phyloP scores from a whole-genome alignment of 2,113 vertebrate genomes.

The Callipepla squamata region DNA sequence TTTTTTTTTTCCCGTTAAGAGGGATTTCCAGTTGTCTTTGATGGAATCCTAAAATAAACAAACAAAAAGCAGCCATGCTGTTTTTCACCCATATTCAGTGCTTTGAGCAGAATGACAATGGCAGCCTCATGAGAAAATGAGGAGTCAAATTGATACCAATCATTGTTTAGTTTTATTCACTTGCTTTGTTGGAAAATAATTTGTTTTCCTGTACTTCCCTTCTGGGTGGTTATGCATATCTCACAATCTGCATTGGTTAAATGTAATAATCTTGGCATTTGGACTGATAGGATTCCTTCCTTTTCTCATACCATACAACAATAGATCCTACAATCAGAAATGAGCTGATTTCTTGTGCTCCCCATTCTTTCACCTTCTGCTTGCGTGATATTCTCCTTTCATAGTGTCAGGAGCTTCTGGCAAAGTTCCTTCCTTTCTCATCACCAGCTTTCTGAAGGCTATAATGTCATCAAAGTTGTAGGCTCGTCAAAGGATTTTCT shows the following conservation, averaged over 20 bases:
- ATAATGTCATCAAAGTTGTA: not conserved
- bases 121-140: not conserved
- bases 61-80: rapidly evolving
- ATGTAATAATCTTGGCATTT: not conserved
- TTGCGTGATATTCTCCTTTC: not conserved
- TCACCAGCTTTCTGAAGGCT: not conserved
- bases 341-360: not conserved
- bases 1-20: not conserved
- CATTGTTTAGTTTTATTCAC: not conserved
- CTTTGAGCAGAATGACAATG: rapidly evolving
- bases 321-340: not conserved
- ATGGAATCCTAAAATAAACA: not conserved
- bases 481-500: not conserved
- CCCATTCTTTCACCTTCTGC: not conserved
- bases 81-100: not conserved
- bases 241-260: not conserved
- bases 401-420: not conserved
- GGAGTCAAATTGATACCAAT: not conserved
- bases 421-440: not conserved
- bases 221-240: not conserved
- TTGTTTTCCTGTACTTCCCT: not conserved
- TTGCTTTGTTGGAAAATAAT: not conserved
- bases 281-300: not conserved
- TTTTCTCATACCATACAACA: rapidly evolving
- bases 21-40: not conserved